phyloP scores from a whole-genome alignment of 2,888 invertebrate species.

The Dasysyrphus tricinctus region DNA sequence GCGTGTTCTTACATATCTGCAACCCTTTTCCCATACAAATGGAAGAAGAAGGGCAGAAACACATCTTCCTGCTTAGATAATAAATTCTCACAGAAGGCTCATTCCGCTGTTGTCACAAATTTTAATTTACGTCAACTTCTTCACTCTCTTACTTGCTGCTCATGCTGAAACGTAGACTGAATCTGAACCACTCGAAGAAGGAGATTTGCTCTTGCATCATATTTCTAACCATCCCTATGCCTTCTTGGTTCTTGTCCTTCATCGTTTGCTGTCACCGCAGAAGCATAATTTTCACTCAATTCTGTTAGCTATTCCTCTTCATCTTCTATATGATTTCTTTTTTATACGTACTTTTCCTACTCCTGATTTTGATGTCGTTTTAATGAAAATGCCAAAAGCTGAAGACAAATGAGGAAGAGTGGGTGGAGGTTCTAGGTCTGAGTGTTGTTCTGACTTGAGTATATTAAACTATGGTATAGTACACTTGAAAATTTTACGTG shows the following conservation, averaged over 20 bases:
- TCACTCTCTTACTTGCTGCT: slow-evolving; percentile 42
- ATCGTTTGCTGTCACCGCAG: slow-evolving; percentile 65
- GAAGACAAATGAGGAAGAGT: slow-evolving; percentile 57
- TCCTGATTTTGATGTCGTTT: slow-evolving; percentile 69
- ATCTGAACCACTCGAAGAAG: slow-evolving; percentile 37
- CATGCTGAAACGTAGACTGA: neutral
- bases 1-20: neutral
- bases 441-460: neutral
- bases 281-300: slow-evolving; percentile 74
- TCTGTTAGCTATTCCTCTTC: slow-evolving; percentile 44
- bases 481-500: slow-evolving; percentile 24
- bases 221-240: neutral
- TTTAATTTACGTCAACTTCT: slow-evolving; percentile 67
- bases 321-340: neutral
- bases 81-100: slow-evolving; percentile 38
- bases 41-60: neutral
- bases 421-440: neutral
- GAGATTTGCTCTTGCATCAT: slow-evolving; percentile 7
- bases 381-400: slow-evolving; percentile 74
- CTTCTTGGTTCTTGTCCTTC: slow-evolving; percentile 60
- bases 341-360: slow-evolving; percentile 10
- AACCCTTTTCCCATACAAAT: neutral
- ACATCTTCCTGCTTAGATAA: slow-evolving; percentile 26
- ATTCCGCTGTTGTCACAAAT: slow-evolving; percentile 65
- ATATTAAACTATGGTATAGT: neutral